Base-by-base conservation (phyloP, 2,888 invertebrate species). In the Adela reaumurella region DNA sequence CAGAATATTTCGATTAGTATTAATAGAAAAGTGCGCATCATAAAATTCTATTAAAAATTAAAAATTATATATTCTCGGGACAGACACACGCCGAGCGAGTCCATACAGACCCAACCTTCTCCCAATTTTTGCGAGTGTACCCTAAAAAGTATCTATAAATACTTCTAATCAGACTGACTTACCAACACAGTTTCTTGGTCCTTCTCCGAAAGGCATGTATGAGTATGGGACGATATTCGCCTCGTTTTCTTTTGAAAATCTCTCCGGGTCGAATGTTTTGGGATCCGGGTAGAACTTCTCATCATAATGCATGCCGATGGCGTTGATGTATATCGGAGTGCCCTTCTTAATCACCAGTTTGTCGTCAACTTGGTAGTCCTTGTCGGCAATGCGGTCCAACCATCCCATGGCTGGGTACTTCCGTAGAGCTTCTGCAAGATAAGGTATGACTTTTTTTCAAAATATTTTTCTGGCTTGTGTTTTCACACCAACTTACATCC, bases 141-240 rank as follows among this genome's bases (percentile, higher is more conserved):
- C n/a, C n/a, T n/a, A n/a, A n/a, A n/a, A n/a, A n/a, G n/a, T n/a
- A n/a, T n/a, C n/a, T n/a, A n/a, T n/a, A n/a, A n/a, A n/a, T n/a
- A 24, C 24, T 4, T 24, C 24, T n/a, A n/a, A n/a, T n/a, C n/a
- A n/a, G 24, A 24, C 24, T 8, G 6, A 28, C 52, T 60, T 54
- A 71, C 84, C 87, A 47, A 87, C 82, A 55, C 87, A 87, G 58
- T 77, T 83, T 49, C 86, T 73, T 1, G 82, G 85, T 2, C 87
- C 87, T 1, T 69, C 41, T 2, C 83, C 85, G 49, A 84, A 85
- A 0, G 84, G 83, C 55, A 78, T 55, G 52, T 80, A 83, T 0
- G 62, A 51, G 14, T 62, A 58, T 0, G 64, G 61, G 48, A 64
- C 57, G 8, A 70, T 67, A 0, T 69, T 69, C 1, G 65, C 62